These are phyloP conservation scores for Trichogramma dendrolimi DNA, from an alignment of 2,888 invertebrate genomes.

Conservation along the genomic window DNA sequence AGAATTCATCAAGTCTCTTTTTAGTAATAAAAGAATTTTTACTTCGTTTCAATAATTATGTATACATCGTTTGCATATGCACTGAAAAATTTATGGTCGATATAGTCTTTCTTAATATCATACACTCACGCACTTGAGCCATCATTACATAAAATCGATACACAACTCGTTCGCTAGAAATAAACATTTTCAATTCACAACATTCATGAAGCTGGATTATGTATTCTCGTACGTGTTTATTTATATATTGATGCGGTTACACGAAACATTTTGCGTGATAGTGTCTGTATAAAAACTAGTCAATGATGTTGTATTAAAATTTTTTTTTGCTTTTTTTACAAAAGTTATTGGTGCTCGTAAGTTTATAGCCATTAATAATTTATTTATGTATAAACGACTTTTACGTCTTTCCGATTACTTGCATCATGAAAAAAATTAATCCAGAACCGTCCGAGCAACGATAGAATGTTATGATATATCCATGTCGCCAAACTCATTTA, in stretches of 20 bases:
- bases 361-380: background rate
- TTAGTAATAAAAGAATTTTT: background rate
- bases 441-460: constrained; percentile 16
- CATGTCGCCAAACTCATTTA: constrained; percentile 28
- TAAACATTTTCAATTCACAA: too few species aligned
- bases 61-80: constrained; percentile 10
- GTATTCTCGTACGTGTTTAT: constrained; percentile 27
- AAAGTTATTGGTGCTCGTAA: background rate
- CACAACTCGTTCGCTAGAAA: too few species aligned
- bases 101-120: too few species aligned
- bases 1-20: too few species aligned
- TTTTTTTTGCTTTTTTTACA: constrained; percentile 23
- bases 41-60: constrained; percentile 12
- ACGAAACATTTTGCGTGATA: constrained; percentile 30
- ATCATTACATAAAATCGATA: too few species aligned
- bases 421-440: too few species aligned
- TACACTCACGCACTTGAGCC: too few species aligned
- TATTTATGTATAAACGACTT: background rate
- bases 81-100: too few species aligned
- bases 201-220: too few species aligned
- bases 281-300: constrained; percentile 11
- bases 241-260: constrained; percentile 42
- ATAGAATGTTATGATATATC: constrained; percentile 23
- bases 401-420: too few species aligned
- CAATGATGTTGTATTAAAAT: constrained; percentile 44